Evolutionary conservation across 2,113 vertebrate species (phyloP).

Genomic region (Orcinus orca): DNA sequence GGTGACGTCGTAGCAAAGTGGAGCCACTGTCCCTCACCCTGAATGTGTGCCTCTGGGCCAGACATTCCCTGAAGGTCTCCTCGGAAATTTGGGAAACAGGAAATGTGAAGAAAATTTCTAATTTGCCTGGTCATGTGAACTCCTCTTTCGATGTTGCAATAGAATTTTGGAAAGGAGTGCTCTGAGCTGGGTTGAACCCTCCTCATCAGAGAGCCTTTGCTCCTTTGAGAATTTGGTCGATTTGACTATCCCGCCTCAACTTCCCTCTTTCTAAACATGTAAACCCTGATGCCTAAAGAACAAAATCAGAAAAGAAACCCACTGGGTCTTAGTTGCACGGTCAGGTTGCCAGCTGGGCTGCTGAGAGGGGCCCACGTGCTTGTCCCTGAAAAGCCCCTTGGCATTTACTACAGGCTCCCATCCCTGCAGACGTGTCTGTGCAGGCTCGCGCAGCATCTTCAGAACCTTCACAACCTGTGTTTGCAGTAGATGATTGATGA

Average conservation of each 20-base stretch:
- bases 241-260: slow-evolving; percentile 63
- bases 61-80: slow-evolving; percentile 43
- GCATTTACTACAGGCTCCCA: neutral
- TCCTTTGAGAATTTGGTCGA: slow-evolving; percentile 50
- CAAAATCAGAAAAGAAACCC: slow-evolving; percentile 10
- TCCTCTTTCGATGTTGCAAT: neutral
- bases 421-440: neutral
- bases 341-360: neutral
- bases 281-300: slow-evolving; percentile 19
- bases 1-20: neutral
- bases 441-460: neutral
- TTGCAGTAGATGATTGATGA: neutral
- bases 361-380: neutral
- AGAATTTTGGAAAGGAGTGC: slow-evolving; percentile 34
- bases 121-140: slow-evolving; percentile 46
- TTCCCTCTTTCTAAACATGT: slow-evolving; percentile 74
- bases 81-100: slow-evolving; percentile 61
- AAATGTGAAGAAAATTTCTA: slow-evolving; percentile 25
- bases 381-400: neutral
- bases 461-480: neutral
- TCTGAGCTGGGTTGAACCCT: neutral
- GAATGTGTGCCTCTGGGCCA: neutral
- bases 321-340: too few species aligned
- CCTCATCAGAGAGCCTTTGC: neutral
- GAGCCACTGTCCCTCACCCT: neutral